A percentile compares a stretch with the other conserved stretches of the same genome.
phyloP scores from a whole-genome alignment of 1,140 invertebrate genomes.

The Drosophila pseudoobscura region DNA sequence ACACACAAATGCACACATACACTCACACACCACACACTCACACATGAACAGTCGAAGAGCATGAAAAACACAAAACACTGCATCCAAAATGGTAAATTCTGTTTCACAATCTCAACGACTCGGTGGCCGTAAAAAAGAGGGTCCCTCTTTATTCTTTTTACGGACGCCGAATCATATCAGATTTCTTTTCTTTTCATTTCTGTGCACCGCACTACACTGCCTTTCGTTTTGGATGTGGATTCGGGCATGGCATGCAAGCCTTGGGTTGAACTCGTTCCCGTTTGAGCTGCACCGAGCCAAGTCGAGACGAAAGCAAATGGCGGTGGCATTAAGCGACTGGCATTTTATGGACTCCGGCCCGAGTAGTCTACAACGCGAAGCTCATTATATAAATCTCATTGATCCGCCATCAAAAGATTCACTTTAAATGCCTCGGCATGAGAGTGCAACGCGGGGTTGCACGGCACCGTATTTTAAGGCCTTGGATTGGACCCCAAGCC shows the following conservation, averaged over 20 bases:
- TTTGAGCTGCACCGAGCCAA: background rate
- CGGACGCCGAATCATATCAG: slow-evolving; percentile 75
- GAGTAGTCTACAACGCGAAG: slow-evolving; percentile 43
- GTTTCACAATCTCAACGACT: slow-evolving; percentile 64
- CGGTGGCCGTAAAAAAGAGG: slow-evolving; percentile 64
- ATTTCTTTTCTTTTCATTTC: slow-evolving; percentile 75
- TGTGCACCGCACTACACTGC: slow-evolving; percentile 34
- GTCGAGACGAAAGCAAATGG: slow-evolving; percentile 51
- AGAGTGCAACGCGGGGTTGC: slow-evolving; percentile 21
- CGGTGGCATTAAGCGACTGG: slow-evolving; percentile 50
- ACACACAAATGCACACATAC: slow-evolving; percentile 7
- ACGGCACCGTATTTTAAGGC: slow-evolving; percentile 36
- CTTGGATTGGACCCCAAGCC: background rate
- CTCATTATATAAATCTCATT: slow-evolving; percentile 79
- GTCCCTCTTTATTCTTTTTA: slow-evolving; percentile 59
- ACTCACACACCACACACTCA: background rate
- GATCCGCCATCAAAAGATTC: slow-evolving; percentile 69
- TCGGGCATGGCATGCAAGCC: slow-evolving; percentile 14
- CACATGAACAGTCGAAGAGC: too few relatives aligned
- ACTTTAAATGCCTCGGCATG: slow-evolving; percentile 36
- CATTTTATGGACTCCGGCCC: slow-evolving; percentile 66
- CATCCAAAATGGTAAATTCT: slow-evolving; percentile 78
- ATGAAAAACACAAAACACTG: slow-evolving; percentile 39
- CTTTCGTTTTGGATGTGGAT: slow-evolving; percentile 48
- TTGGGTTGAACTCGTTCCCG: too few relatives aligned